Evolutionary conservation across 2,888 invertebrate species (phyloP).

Genomic region (Campoplex capitator): DNA sequence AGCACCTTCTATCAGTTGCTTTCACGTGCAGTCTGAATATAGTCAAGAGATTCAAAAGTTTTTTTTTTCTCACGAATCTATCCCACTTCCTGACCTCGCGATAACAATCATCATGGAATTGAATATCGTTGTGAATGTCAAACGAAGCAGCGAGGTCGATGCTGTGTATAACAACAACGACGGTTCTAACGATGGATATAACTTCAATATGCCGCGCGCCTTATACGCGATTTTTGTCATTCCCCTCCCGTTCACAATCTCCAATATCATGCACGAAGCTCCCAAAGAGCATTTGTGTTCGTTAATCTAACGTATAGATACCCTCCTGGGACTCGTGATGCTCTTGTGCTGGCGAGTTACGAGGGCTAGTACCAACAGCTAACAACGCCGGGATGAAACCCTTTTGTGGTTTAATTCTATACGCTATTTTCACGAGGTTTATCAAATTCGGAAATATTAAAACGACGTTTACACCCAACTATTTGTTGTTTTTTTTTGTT

Average conservation of each 20-base stretch:
- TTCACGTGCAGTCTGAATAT: not conserved
- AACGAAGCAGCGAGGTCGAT: not conserved
- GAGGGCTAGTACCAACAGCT: not conserved
- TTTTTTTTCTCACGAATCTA: not conserved
- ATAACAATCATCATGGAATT: not conserved
- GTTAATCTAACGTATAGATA: slow-evolving; percentile 67
- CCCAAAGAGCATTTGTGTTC: slow-evolving; percentile 64
- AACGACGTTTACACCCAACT: not conserved
- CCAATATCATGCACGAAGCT: slow-evolving; percentile 48
- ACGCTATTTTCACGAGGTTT: slow-evolving; percentile 80
- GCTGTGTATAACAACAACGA: not conserved
- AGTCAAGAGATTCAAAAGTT: not conserved
- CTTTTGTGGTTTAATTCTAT: slow-evolving; percentile 80
- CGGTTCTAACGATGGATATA: slow-evolving; percentile 58
- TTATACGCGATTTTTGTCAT: slow-evolving; percentile 6
- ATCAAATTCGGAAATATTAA: slow-evolving; percentile 73
- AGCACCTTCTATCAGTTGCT: not conserved
- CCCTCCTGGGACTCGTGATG: slow-evolving; percentile 46
- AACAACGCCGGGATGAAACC: slow-evolving; percentile 78
- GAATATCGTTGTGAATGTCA: slow-evolving; percentile 17
- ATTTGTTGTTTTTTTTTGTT: not conserved
- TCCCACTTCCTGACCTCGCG: not conserved
- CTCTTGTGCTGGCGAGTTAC: slow-evolving; percentile 5
- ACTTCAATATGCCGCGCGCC: slow-evolving; percentile 54
- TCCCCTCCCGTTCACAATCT: slow-evolving; percentile 7